Evolutionary conservation across 1,140 invertebrate genomes (phyloP).

Genomic region (Armadillidium nasatum): DNA sequence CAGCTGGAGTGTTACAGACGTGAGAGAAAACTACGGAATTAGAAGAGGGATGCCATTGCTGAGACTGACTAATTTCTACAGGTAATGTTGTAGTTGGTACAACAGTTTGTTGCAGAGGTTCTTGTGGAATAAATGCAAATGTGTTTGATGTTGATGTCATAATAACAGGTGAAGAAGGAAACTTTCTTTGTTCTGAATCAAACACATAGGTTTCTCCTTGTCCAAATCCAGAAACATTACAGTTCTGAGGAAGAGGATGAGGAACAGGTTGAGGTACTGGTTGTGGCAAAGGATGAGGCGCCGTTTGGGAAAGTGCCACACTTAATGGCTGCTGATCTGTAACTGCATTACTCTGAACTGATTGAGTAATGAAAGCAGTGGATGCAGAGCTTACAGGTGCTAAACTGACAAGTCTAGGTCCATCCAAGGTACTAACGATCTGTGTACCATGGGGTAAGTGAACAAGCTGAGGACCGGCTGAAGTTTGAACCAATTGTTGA

Average conservation of each 20-base stretch:
- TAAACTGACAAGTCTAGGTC: slow-evolving; percentile 32
- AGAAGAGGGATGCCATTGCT: background rate
- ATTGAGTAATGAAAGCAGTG: background rate
- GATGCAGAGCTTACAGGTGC: slow-evolving; percentile 21
- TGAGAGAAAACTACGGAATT: background rate
- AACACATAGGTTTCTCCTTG: background rate
- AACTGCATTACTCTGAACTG: background rate
- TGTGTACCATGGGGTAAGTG: slow-evolving; percentile 36
- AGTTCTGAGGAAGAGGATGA: background rate
- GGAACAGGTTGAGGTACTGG: slow-evolving; percentile 1
- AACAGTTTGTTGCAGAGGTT: background rate
- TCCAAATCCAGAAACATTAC: background rate
- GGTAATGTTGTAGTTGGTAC: background rate
- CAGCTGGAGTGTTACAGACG: background rate
- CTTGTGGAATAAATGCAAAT: background rate
- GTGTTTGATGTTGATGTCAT: background rate
- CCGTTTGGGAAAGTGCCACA: background rate
- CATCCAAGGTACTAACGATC: slow-evolving; percentile 35
- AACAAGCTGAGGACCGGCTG: slow-evolving; percentile 34
- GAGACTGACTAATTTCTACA: background rate
- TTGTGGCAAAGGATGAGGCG: background rate
- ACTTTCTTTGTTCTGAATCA: background rate
- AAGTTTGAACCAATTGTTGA: slow-evolving; percentile 36
- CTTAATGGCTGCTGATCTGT: background rate
- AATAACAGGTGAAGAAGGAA: background rate